Evolutionary conservation across 1,140 invertebrate genomes (phyloP), one percentile per base, ranked within the genome.

Genomic region (Panagrolaimus sp.): DNA sequence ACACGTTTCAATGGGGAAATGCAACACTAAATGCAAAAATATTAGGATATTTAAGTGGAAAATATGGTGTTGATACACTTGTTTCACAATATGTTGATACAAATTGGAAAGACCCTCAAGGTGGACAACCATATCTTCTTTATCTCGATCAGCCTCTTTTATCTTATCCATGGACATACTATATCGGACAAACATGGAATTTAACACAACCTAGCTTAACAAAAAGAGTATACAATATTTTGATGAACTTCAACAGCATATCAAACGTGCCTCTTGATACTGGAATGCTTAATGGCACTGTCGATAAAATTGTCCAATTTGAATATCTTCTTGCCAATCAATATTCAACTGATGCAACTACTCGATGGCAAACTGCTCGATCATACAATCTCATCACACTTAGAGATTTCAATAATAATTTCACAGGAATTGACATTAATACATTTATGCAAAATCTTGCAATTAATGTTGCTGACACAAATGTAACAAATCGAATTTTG

Each of bases 251-350:
- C 13, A 20, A 2, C n/a, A 11, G 14, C 8, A 11, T 25, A 5
- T 20, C 51, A 57, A 27, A 57, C 2, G 14, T 16, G n/a, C 27
- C 4, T 5, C 20, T 20, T 23, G 20, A 57, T 11, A 5, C 20
- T n/a, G 51, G 51, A 57, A 20, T 13, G 4, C 8, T 20, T 9
- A 16, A 57, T 16, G 9, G 4, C 14, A 43, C 45, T 2, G 31
- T 25, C 38, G 31, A 27, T 8, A 23, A 64, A 23, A 64, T 44
- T 31, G 14, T 44, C 8, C 5, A 64, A 3, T 64, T 57, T 27
- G 63, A 64, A 43, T 64, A 47, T n/a, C 16, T 64, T 43, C 23
- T 64, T 20, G 63, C 51, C n/a, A 44, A 44, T 38, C 31, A 20
- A 20, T 47, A 64, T n/a, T 38, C 31, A 31, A 64, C 42, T 44